Base-by-base conservation (phyloP, 1,140 invertebrate species). In the Cataglyphis hispanica region DNA sequence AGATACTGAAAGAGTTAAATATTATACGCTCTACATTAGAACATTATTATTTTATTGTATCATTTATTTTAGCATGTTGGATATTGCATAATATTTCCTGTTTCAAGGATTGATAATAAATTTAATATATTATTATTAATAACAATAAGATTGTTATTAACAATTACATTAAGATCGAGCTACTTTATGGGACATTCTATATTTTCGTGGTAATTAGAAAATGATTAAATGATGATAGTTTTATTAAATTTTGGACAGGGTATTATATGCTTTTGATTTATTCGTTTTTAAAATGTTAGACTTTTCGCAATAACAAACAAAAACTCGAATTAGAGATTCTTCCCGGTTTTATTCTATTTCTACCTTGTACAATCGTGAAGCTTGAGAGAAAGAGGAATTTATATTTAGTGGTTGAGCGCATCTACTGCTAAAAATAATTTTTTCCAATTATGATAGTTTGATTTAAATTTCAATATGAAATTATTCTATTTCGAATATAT, bases 321-420 rank as follows among this genome's bases (percentile, higher is more conserved):
- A 16, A 46, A 50, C 46, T 3, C 60, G 60, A 63, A 27, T 63
- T 61, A 1, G 4, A 34, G 8, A 63, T 11, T 64, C 46, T 53
- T 13, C 46, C 76, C 27, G 76, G 43, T 69, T 80, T 80, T 77
- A 64, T 64, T 34, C 19, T 46, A 43, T 19, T 56, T 61, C 19
- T 53, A 70, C 37, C 40, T 50, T 34, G 63, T 13, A 56, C 53
- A 64, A 81, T 81, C 76, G 64, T 81, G 78, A 69, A 80, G 74
- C 27, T 80, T 25, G 4, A 11, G 1, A 80, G 27, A 27, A 63
- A 63, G 13, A 19, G 8, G 25, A 46, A 77, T 77, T n/a, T 77
- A 34, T 19, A 58, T 25, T 2, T 25, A 37, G 43, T 74, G 27
- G 31, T 8, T 40, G n/a, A 56, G 53, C 53, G 53, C 40, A 2